These are phyloP conservation scores for Ellobius talpinus DNA, from an alignment of 2,113 vertebrate species.

Conservation along the genomic window DNA sequence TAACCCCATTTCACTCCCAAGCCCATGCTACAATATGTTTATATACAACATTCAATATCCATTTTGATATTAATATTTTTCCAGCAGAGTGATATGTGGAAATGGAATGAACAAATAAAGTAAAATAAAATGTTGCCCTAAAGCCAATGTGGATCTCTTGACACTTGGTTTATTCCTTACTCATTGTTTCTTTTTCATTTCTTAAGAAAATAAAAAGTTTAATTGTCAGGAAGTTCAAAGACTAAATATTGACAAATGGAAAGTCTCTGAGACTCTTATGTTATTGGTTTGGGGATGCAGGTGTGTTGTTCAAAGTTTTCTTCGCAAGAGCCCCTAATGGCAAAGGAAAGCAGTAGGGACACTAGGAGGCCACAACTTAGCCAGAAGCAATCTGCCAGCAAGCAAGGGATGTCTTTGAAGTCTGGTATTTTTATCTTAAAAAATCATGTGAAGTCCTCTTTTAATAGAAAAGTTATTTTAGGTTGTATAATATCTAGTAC, in stretches of 20 bases:
- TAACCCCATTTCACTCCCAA: neutral
- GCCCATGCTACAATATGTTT: neutral
- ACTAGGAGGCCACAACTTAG: neutral
- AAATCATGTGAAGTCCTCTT: constrained; percentile 61
- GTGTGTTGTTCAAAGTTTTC: constrained; percentile 9
- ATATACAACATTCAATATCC: neutral
- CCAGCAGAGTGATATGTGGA: neutral
- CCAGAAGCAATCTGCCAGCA: constrained; percentile 47
- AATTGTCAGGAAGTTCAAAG: constrained; percentile 11
- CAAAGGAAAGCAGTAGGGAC: neutral
- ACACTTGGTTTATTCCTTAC: neutral
- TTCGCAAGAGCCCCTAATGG: constrained; percentile 18
- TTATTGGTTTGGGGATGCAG: constrained; percentile 9
- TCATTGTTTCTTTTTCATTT: neutral
- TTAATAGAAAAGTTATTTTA: constrained; percentile 38
- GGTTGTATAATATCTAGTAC: constrained; percentile 5
- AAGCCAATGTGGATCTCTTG: neutral
- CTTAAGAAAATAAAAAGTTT: neutral
- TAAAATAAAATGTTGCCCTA: neutral
- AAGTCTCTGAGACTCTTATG: neutral
- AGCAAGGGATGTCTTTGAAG: constrained; percentile 65
- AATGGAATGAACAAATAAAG: neutral
- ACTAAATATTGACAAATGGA: constrained; percentile 20
- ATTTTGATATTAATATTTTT: neutral
- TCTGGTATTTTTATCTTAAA: constrained; percentile 64